These are phyloP conservation scores for Alethe castanea DNA, from an alignment of 2,113 vertebrate species.

Conservation along the genomic window DNA sequence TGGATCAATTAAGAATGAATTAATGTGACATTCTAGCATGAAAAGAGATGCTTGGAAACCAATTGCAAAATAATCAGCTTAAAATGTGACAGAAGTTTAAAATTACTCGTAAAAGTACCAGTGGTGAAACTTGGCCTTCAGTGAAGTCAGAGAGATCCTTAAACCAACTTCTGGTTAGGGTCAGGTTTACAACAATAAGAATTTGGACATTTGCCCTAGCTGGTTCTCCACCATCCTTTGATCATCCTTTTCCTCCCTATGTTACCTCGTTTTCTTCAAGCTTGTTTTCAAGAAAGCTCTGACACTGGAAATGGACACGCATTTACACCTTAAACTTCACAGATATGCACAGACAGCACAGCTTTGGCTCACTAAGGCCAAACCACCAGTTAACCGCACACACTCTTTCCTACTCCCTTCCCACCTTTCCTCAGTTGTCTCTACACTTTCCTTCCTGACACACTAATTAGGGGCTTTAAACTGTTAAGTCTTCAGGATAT, in stretches of 20 bases:
- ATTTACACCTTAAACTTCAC: neutral
- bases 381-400: neutral
- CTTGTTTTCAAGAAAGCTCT: neutral
- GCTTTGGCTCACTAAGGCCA: neutral
- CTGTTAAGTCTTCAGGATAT: constrained; percentile 1
- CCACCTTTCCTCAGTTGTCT: neutral
- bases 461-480: constrained; percentile 21
- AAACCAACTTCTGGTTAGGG: neutral
- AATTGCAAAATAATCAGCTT: constrained; percentile 57
- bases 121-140: neutral
- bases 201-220: neutral
- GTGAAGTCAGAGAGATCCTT: neutral
- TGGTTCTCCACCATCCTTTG: neutral
- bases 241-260: neutral
- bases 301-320: neutral
- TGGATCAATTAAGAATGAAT: constrained; percentile 73
- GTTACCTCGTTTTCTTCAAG: neutral
- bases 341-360: neutral
- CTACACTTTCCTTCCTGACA: neutral
- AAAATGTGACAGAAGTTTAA: constrained; percentile 48
- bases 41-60: constrained; percentile 51
- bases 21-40: constrained; percentile 67
- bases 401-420: neutral
- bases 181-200: neutral
- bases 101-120: neutral